Evolutionary conservation across 2,888 invertebrate species (phyloP), one percentile per base, ranked within the genome.

Genomic region (Dasypolia templi): DNA sequence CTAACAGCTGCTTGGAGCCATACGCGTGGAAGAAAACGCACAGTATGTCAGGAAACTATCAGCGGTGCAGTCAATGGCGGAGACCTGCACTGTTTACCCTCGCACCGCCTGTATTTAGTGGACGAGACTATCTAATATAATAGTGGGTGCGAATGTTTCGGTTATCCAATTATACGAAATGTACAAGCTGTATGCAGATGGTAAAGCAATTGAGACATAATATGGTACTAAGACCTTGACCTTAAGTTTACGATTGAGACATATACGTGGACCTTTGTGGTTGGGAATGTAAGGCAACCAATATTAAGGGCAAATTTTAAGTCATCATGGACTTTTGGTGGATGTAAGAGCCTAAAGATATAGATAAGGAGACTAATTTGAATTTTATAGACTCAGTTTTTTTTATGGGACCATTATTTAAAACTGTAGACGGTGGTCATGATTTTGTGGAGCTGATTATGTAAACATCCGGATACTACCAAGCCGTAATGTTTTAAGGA

Each of bases 221-320:
- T 51, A 51, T 51, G 51, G 51, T n/a, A 51, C 51, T 22, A 51
- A 51, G 51, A 51, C 51, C 9, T 49, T 39, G 26, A 55, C 29
- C n/a, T 29, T 55, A 26, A 55, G 14, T 26, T 55, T 55, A 55
- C 14, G 55, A 56, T 32, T 56, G 32, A 32, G 29, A 19, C 29
- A 32, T 56, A 19, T 56, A 56, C 19, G 56, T 56, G 56, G 56
- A 56, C 56, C 32, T 56, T 56, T 56, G 56, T 56, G 29, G 29
- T 56, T 29, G 29, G 29, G 56, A 32, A 32, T 1, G 19, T 56
- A 56, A 32, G 29, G 32, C 56, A 55, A 26, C 26, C 26, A 55
- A 29, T 55, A 26, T 1, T 55, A 17, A 29, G 55, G 26, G 29
- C 55, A 26, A 29, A 56, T 46, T 46, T 46, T 51, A 46, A 46